Evolutionary conservation across 2,888 invertebrate genomes (phyloP).

Genomic region (Drosophila greeni): DNA sequence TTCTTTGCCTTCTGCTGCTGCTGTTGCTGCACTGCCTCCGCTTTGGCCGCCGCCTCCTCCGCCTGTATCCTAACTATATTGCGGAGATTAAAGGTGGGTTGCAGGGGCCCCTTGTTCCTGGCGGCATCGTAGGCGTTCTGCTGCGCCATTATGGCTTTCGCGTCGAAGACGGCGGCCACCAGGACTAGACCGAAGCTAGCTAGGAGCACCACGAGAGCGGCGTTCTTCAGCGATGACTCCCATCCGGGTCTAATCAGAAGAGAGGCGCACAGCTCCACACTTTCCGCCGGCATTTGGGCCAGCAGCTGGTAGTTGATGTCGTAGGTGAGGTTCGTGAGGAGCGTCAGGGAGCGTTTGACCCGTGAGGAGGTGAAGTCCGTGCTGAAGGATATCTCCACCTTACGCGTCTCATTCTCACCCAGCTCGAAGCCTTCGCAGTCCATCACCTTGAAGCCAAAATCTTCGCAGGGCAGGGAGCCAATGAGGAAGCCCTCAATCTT

Average conservation of each 20-base stretch:
- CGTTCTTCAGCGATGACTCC: slow-evolving; percentile 86
- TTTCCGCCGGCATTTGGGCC: slow-evolving; percentile 82
- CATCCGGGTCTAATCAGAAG: slow-evolving; percentile 86
- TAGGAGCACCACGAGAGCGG: slow-evolving; percentile 81
- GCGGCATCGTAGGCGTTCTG: slow-evolving; percentile 78
- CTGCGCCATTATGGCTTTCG: slow-evolving; percentile 83
- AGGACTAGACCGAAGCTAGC: slow-evolving; percentile 83
- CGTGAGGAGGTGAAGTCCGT: slow-evolving; percentile 91
- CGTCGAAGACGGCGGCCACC: slow-evolving; percentile 85
- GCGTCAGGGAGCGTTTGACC: slow-evolving; percentile 83
- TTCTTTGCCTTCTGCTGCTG: slow-evolving; percentile 41
- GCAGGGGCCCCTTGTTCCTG: slow-evolving; percentile 80
- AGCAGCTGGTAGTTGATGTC: slow-evolving; percentile 85
- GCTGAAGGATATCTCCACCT: slow-evolving; percentile 91
- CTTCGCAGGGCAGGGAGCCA: slow-evolving; percentile 85
- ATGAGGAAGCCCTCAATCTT: slow-evolving; percentile 84
- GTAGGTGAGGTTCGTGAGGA: slow-evolving; percentile 82
- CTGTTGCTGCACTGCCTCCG: slow-evolving; percentile 34
- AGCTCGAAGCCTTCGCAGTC: slow-evolving; percentile 87
- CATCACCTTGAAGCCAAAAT: slow-evolving; percentile 88
- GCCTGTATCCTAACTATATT: slow-evolving; percentile 73
- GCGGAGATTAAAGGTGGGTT: slow-evolving; percentile 83
- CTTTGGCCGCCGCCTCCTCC: slow-evolving; percentile 44
- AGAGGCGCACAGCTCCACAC: slow-evolving; percentile 84
- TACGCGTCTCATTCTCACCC: slow-evolving; percentile 85